These are phyloP conservation scores for Steatocranus sp. DNA, from an alignment of 2,797 vertebrate genomes.

Conservation along the genomic window DNA sequence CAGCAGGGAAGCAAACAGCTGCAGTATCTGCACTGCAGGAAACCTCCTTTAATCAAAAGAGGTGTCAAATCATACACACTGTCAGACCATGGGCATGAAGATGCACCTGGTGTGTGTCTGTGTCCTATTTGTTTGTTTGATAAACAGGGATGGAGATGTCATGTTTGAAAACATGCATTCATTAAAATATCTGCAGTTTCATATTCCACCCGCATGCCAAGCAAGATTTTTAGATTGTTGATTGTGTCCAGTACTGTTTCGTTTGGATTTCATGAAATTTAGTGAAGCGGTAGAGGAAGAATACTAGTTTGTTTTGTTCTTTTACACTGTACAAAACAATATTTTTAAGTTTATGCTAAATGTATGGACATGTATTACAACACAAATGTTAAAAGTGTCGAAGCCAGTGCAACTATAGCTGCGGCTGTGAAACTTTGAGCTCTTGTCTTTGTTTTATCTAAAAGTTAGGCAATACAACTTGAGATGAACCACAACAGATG, in stretches of 20 bases:
- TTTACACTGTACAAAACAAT: neutral
- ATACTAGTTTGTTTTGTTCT: neutral
- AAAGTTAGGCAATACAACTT: neutral
- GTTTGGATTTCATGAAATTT: neutral
- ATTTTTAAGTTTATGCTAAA: neutral
- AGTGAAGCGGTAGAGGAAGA: neutral
- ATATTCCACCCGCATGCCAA: too few relatives aligned
- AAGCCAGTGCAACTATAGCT: rapidly evolving
- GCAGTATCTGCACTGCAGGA: slow-evolving; percentile 6
- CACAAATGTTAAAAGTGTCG: neutral
- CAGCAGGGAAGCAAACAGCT: slow-evolving; percentile 1
- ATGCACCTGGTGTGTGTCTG: neutral
- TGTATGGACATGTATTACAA: neutral
- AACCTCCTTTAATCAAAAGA: slow-evolving; percentile 36
- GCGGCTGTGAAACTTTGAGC: neutral
- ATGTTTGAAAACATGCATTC: neutral
- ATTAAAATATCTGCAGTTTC: neutral
- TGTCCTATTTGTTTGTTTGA: neutral
- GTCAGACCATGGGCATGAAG: neutral
- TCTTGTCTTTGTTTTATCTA: neutral
- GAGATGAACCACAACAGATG: neutral
- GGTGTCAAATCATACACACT: neutral
- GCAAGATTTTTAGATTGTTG: neutral
- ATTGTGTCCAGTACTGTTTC: neutral
- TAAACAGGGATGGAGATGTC: neutral